A percentile compares a stretch with the other conserved stretches of the same genome.
Conservation (phyloP, 2,888 invertebrate species). For the Agriotes lineatus region DNA sequence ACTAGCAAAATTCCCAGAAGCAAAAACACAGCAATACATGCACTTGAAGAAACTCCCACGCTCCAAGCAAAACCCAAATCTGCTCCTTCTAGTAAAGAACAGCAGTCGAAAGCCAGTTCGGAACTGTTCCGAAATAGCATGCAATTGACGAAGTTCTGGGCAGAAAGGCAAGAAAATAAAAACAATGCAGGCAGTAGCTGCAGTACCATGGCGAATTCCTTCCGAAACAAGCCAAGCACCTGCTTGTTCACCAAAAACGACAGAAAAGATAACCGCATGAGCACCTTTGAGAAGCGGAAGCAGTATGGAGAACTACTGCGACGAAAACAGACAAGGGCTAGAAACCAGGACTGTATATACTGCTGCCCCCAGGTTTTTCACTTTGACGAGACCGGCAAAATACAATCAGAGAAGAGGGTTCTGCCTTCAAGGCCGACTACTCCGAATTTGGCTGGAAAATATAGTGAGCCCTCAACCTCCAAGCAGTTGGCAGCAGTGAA, state of each 20-base stretch:
- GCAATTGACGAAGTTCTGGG: too few species aligned
- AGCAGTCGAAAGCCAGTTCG: neutral
- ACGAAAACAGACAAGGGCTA: neutral
- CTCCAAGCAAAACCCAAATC: too few species aligned
- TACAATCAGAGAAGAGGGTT: neutral
- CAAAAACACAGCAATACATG: too few species aligned
- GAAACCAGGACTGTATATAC: neutral
- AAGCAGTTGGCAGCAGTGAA: neutral
- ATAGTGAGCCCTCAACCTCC: neutral
- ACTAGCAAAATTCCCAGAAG: too few species aligned
- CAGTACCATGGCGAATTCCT: neutral
- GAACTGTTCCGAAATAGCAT: too few species aligned
- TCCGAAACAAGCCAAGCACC: neutral
- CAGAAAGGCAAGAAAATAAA: too few species aligned
- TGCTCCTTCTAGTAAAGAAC: too few species aligned
- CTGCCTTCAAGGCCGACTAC: neutral
- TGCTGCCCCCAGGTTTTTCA: neutral
- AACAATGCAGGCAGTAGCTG: neutral
- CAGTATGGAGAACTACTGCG: constrained; percentile 20
- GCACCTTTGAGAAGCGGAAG: constrained; percentile 30
- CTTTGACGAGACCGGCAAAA: neutral
- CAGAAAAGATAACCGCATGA: neutral
- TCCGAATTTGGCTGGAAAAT: neutral
- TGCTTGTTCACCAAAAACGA: neutral
- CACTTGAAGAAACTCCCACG: too few species aligned